These are phyloP conservation scores for Oryzias woworae DNA, from an alignment of 2,113 vertebrate genomes.

Conservation along the genomic window DNA sequence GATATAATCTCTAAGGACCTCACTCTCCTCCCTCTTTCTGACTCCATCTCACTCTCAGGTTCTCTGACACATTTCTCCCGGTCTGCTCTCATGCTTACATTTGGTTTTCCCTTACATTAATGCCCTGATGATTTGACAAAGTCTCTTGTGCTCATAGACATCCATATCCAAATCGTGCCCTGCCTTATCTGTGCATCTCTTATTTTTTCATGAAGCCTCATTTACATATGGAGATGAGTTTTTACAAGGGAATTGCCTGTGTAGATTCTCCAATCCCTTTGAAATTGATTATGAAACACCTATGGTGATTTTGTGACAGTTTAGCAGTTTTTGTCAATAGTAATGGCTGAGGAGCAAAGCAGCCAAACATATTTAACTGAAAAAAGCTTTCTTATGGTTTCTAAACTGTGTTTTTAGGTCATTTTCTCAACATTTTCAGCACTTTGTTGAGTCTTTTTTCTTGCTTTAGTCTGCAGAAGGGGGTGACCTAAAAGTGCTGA, in stretches of 20 bases:
- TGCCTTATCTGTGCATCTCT: slow-evolving; percentile 28
- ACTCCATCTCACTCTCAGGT: slow-evolving; percentile 6
- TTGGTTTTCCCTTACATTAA: slow-evolving; percentile 42
- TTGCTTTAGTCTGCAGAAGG: slow-evolving; percentile 6
- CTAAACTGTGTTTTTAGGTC: background rate
- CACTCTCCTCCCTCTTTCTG: slow-evolving; percentile 16
- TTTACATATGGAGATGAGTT: slow-evolving; percentile 56
- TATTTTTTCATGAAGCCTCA: slow-evolving; percentile 55
- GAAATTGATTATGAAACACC: slow-evolving; percentile 47
- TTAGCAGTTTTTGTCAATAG: slow-evolving; percentile 27
- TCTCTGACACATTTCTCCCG: slow-evolving; percentile 22
- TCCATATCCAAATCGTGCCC: slow-evolving; percentile 36
- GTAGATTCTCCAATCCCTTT: slow-evolving; percentile 40
- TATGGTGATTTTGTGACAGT: slow-evolving; percentile 49
- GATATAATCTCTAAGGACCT: slow-evolving; percentile 48
- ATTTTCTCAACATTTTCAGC: background rate
- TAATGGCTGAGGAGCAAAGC: slow-evolving; percentile 15
- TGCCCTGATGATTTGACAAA: slow-evolving; percentile 48
- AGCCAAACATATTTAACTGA: background rate
- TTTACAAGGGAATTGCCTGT: slow-evolving; percentile 55
- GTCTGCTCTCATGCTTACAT: slow-evolving; percentile 36
- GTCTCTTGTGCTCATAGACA: slow-evolving; percentile 44
- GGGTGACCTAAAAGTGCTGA: slow-evolving; percentile 10
- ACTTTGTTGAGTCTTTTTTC: background rate
- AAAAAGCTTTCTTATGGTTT: background rate